Conservation (phyloP, 2,888 invertebrate species). For the Dicycla oo region DNA sequence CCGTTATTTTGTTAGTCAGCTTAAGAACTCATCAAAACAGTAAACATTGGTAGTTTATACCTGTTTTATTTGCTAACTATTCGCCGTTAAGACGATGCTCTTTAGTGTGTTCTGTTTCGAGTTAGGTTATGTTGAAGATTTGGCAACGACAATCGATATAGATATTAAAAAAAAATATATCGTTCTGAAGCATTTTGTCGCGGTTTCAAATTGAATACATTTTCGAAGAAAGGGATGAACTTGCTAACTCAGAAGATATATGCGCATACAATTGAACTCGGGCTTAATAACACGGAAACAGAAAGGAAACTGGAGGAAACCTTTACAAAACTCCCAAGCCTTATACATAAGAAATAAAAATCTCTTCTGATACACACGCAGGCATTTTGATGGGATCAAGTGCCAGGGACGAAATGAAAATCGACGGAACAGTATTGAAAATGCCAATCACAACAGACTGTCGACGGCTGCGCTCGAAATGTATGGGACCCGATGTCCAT, state of each 20-base stretch:
- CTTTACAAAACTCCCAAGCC: constrained; percentile 22
- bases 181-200: not conserved
- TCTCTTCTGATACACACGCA: constrained; percentile 45
- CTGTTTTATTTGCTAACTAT: constrained; percentile 51
- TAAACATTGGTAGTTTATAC: constrained; percentile 49
- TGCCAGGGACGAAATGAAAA: constrained; percentile 63
- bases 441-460: constrained; percentile 70
- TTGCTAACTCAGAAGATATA: constrained; percentile 11
- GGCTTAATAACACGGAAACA: constrained; percentile 35
- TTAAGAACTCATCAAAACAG: constrained; percentile 31
- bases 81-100: constrained; percentile 24
- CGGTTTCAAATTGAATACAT: not conserved
- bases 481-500: constrained; percentile 48
- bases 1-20: constrained; percentile 28
- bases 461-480: constrained; percentile 50
- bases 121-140: constrained; percentile 9
- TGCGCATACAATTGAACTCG: constrained; percentile 9
- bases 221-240: constrained; percentile 3
- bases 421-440: constrained; percentile 67
- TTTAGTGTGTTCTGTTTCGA: constrained; percentile 10
- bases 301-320: constrained; percentile 30
- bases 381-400: constrained; percentile 62
- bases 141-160: not conserved
- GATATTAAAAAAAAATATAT: no score
- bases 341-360: constrained; percentile 35